phyloP scores from a whole-genome alignment of 2,888 invertebrate species.

The Scelioninae gen. 2 region DNA sequence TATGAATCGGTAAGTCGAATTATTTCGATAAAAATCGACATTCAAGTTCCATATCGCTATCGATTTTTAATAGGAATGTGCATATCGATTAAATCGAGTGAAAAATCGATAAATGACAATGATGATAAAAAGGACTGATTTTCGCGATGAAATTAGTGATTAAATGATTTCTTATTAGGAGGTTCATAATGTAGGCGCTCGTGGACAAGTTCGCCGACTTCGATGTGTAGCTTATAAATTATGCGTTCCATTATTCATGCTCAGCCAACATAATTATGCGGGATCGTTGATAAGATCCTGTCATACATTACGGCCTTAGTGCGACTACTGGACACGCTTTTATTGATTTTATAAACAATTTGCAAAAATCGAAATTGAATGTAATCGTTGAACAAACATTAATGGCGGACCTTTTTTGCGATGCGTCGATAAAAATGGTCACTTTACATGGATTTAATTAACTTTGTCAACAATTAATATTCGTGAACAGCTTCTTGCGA shows the following conservation, averaged over 20 bases:
- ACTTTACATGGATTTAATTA: no score
- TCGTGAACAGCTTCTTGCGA: not conserved
- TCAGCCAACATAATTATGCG: slow-evolving; percentile 69
- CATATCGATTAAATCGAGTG: no score
- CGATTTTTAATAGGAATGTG: no score
- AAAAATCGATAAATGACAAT: no score
- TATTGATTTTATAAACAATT: slow-evolving; percentile 53
- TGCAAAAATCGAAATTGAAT: slow-evolving; percentile 45
- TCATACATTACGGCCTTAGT: slow-evolving; percentile 59
- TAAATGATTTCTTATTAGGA: slow-evolving; percentile 23
- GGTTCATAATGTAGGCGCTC: slow-evolving; percentile 25
- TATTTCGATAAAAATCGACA: no score
- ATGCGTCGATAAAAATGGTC: no score
- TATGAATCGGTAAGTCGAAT: no score
- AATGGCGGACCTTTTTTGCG: not conserved
- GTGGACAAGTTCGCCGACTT: slow-evolving; percentile 50
- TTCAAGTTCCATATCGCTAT: no score
- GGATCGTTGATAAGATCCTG: slow-evolving; percentile 71
- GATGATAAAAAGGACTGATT: slow-evolving; percentile 2
- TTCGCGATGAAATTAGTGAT: slow-evolving; percentile 16
- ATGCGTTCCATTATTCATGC: slow-evolving; percentile 72
- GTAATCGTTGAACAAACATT: slow-evolving; percentile 21
- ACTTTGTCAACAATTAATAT: not conserved
- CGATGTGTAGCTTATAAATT: no score
- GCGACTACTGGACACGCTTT: slow-evolving; percentile 43